Conservation (phyloP, 2,113 vertebrate genomes). For the Sebastes schlegelii region DNA sequence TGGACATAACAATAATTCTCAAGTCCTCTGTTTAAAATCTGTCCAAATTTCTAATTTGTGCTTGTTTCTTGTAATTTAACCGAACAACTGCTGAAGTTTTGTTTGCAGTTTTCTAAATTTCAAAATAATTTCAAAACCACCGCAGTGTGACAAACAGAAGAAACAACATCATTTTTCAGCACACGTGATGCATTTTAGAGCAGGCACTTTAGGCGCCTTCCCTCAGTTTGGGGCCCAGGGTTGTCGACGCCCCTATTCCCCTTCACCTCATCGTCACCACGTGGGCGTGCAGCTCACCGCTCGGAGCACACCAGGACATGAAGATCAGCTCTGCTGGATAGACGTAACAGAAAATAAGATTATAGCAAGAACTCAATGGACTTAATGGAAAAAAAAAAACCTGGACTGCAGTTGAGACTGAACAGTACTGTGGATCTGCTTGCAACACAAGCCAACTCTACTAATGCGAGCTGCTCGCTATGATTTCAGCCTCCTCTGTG, state of each 20-base stretch:
- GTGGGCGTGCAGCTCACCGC: constrained; percentile 13
- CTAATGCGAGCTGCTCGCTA: background rate
- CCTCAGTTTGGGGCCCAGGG: constrained; percentile 4
- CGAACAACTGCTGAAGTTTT: background rate
- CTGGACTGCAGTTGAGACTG: constrained; percentile 36
- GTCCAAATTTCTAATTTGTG: background rate
- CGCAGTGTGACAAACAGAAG: background rate
- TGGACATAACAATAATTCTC: background rate
- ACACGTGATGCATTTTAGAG: background rate
- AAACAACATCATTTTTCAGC: background rate
- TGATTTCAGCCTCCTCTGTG: constrained; percentile 15
- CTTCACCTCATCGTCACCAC: background rate
- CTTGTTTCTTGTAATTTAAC: background rate
- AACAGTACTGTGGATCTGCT: constrained; percentile 27
- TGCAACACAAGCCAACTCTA: constrained; percentile 10
- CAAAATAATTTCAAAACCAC: constrained; percentile 2
- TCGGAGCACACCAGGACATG: constrained; percentile 7
- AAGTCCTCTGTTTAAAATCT: constrained; percentile 3
- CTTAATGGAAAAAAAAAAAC: constrained; percentile 20
- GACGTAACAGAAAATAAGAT: constrained; percentile 36
- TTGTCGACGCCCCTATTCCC: background rate
- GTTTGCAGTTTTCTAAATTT: constrained; percentile 10
- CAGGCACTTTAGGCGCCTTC: constrained; percentile 15
- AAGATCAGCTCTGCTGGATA: constrained; percentile 37
- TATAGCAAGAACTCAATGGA: constrained; percentile 25